Percentiles rank a stretch among this genome's conserved stretches.
Conservation (phyloP, 2,113 vertebrate species). For the human (Homo sapiens) region GRCh38 chr2:237010501-237011000, state of each 20-base stretch:
- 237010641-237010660: not conserved
- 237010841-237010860: not conserved
- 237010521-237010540: accelerated
- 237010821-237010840: not conserved
- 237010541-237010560: not conserved
- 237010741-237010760: not conserved
- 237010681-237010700: accelerated
- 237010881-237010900: too few relatives aligned
- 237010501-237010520: accelerated
- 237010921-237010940: accelerated
- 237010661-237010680: not conserved
- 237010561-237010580: too few relatives aligned
- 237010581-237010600: not conserved
- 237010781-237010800: not conserved
- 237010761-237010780: not conserved
- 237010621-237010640: too few relatives aligned
- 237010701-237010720: not conserved
- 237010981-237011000: not conserved
- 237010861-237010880: not conserved
- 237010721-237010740: not conserved
- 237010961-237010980: not conserved
- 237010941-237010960: accelerated
- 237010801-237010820: not conserved
- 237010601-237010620: not conserved
- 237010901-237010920: accelerated